A percentile compares a stretch with the other conserved stretches of the same genome.
Conservation (phyloP, 2,113 vertebrate genomes). For the Pantherophis guttatus region DNA sequence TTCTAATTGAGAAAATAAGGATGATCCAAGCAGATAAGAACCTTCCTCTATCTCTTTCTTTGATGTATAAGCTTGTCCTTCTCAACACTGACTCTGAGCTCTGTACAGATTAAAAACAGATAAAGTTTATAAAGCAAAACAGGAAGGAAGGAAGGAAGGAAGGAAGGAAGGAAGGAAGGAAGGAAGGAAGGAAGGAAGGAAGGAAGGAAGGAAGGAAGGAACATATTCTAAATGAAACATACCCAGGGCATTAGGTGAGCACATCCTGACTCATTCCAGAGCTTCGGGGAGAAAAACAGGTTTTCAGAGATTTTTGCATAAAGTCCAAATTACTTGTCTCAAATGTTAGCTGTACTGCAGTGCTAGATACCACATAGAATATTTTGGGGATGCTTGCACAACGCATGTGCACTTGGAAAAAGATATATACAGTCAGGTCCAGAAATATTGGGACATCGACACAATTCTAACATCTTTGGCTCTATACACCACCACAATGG, state of each 20-base stretch:
- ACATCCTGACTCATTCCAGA: not conserved
- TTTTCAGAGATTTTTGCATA: not conserved
- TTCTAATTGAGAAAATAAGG: not conserved
- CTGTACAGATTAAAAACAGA: not conserved
- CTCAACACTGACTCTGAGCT: not conserved
- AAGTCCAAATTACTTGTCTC: not conserved
- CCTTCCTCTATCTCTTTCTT: not conserved
- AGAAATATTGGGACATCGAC: no score
- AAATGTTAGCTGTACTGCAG: not conserved
- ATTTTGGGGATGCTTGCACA: not conserved
- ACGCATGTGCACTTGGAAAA: not conserved
- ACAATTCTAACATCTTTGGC: no score
- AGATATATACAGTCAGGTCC: not conserved
- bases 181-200: not conserved
- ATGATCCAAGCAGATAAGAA: not conserved
- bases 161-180: not conserved
- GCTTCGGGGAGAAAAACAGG: not conserved
- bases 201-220: no score
- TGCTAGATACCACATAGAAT: not conserved
- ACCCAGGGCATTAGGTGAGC: not conserved
- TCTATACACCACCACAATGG: no score
- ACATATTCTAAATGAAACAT: not conserved
- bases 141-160: not conserved
- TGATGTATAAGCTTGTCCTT: not conserved
- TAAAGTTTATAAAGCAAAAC: not conserved